phyloP scores from a whole-genome alignment of 2,797 vertebrate genomes.

The Melanotaenia trifasciata region DNA sequence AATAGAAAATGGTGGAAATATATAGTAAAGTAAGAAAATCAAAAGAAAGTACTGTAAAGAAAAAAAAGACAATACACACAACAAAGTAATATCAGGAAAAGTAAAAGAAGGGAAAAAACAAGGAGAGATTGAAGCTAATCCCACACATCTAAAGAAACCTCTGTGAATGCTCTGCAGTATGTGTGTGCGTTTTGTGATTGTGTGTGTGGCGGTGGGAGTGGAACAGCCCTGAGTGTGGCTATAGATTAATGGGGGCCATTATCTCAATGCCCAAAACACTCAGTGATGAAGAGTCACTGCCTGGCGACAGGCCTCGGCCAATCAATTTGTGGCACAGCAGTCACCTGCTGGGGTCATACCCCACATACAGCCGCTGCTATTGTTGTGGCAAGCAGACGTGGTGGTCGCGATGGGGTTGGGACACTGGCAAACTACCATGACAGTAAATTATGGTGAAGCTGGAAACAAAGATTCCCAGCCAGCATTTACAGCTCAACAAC shows the following conservation, averaged over 20 bases:
- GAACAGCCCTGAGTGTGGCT: conserved; percentile 66
- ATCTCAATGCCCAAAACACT: conserved; percentile 86
- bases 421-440: conserved; percentile 15
- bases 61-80: not conserved
- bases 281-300: conserved; percentile 81
- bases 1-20: not conserved
- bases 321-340: conserved; percentile 78
- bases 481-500: not conserved
- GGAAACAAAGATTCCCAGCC: conserved; percentile 2
- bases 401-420: not conserved
- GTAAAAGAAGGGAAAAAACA: conserved; percentile 6
- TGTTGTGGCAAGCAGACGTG: conserved; percentile 16
- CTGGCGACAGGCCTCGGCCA: conserved; percentile 71
- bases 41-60: not conserved
- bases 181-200: conserved; percentile 32
- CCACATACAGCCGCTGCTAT: conserved; percentile 63
- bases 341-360: conserved; percentile 74
- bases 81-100: not conserved
- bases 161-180: conserved; percentile 25
- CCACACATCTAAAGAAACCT: conserved; percentile 36
- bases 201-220: conserved; percentile 24
- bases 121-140: conserved; percentile 34
- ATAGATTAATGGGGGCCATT: conserved; percentile 91
- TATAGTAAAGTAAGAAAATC: not conserved
- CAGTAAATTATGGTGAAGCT: conserved; percentile 20